Base-by-base conservation (phyloP, 2,888 invertebrate species). In the Apamea anceps region DNA sequence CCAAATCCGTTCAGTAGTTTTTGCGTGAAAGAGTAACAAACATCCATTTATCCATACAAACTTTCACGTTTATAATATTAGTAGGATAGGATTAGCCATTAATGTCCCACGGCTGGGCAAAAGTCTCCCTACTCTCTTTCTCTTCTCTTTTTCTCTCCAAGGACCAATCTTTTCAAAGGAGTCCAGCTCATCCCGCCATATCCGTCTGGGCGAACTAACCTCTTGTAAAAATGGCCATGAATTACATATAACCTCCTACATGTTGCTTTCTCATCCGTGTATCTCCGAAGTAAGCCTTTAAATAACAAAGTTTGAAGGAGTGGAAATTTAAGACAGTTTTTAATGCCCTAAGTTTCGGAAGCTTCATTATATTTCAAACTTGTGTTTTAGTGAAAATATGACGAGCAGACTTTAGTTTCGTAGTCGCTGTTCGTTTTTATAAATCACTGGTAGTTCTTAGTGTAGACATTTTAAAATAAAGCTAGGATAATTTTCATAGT, bases 311-410 rank as follows among this genome's bases (percentile, higher is more conserved):
- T 82, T 87, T 42, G 5, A 37, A 21, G 32, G 68, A 76, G 74
- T 60, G 77, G 72, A 66, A 68, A 79, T 78, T 82, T 66, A 65
- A 72, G 77, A 67, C 87, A 82, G 67, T 85, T 85, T 86, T 78
- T 85, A 85, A 85, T 80, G 79, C 28, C 5, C 13, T 12, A 82
- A 86, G 87, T 86, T 86, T 83, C 57, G 3, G 13, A 77, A 72
- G 74, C 72, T 75, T 28, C 37, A 28, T 75, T 76, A 54, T 74
- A 67, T 77, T 81, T 37, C 48, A 73, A 85, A 85, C 85, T 85
- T 86, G 37, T 75, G 63, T 86, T 84, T 86, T 75, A 80, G 75
- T 77, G 63, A 63, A 72, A 80, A 77, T 77, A 73, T 68, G 54
- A 63, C 48, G 45, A 68, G 45, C 8, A 45, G 65, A 78, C 60